Conservation (phyloP, 2,888 invertebrate genomes). For the Seira musarum region DNA sequence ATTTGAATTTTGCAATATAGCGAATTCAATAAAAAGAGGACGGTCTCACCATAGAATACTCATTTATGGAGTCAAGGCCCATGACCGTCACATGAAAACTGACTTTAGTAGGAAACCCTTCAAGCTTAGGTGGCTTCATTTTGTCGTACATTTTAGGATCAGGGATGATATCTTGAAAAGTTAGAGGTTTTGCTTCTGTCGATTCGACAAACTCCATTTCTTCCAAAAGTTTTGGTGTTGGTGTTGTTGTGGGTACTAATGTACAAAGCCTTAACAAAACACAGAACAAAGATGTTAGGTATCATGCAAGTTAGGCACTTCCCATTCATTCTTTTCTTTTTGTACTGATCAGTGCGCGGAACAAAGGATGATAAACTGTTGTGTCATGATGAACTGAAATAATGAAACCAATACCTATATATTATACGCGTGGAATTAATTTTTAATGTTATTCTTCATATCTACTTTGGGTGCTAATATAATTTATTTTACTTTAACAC, state of each 20-base stretch:
- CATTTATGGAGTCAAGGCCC: constrained; percentile 96
- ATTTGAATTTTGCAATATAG: neutral
- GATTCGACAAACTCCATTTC: constrained; percentile 45
- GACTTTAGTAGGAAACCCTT: constrained; percentile 89
- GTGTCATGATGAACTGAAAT: no score
- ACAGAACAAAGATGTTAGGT: neutral
- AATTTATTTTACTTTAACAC: no score
- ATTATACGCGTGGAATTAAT: no score
- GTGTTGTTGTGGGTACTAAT: constrained; percentile 48
- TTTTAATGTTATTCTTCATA: no score
- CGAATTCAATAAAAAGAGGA: neutral
- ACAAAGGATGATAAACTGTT: no score
- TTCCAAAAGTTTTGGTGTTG: constrained; percentile 53
- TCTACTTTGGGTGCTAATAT: no score
- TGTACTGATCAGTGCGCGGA: no score
- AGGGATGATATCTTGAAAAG: constrained; percentile 63
- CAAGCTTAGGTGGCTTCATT: constrained; percentile 93
- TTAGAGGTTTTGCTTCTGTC: constrained; percentile 55
- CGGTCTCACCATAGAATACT: constrained; percentile 89
- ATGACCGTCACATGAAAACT: constrained; percentile 95
- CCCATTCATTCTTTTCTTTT: no score
- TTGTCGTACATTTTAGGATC: constrained; percentile 90
- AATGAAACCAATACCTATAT: no score
- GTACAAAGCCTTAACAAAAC: constrained; percentile 38
- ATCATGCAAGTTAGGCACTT: no score